Evolutionary conservation across 2,113 vertebrate genomes (phyloP).

Genomic region (Cottus gobio): DNA sequence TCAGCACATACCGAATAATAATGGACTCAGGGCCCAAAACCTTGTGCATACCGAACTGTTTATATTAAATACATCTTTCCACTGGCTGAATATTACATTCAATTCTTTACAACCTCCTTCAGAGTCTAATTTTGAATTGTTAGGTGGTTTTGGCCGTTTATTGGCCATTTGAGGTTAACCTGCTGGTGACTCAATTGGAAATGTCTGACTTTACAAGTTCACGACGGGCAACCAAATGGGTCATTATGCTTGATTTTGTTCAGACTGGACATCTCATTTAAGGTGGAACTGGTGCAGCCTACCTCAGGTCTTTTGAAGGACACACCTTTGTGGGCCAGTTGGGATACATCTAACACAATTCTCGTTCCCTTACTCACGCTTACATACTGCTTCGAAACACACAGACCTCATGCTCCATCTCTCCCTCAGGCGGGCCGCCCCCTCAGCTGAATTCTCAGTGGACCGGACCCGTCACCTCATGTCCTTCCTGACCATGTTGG

Average conservation of each 20-base stretch:
- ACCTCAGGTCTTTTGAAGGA: conserved; percentile 7
- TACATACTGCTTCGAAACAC: neutral
- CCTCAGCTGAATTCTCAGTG: conserved; percentile 98
- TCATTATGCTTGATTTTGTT: conserved; percentile 12
- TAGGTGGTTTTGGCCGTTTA: neutral
- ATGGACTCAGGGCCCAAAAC: neutral
- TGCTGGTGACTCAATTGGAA: neutral
- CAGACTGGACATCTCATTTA: neutral
- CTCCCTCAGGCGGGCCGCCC: conserved; percentile 90
- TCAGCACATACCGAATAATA: neutral
- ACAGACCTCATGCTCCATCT: conserved; percentile 14
- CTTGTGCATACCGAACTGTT: neutral
- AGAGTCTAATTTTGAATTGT: neutral
- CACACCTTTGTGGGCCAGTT: conserved; percentile 6
- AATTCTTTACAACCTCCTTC: neutral
- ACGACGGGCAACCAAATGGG: neutral
- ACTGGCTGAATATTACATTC: neutral
- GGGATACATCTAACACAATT: neutral
- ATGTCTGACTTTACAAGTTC: neutral
- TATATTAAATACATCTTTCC: neutral
- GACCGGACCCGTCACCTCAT: conserved; percentile 95
- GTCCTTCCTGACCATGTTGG: conserved; percentile 98
- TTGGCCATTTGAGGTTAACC: neutral
- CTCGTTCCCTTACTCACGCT: neutral
- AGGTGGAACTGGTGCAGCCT: conserved; percentile 4